Base-by-base conservation (phyloP, 1,140 invertebrate species). In the Drosophila mojavensis region DNA sequence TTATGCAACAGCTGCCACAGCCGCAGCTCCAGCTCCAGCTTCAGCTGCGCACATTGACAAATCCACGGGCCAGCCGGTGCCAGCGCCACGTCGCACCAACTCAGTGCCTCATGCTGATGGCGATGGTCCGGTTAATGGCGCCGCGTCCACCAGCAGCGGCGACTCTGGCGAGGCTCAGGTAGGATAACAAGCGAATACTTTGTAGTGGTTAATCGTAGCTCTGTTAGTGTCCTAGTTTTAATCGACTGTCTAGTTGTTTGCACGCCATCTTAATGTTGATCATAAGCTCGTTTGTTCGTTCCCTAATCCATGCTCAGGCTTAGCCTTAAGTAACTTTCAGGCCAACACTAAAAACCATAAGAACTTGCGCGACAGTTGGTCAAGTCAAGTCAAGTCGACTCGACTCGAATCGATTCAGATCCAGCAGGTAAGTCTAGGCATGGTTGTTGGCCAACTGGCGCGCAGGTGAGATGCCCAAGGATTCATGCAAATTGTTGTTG, bases 51-150 rank as follows among this genome's bases (percentile, higher is more conserved):
- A 92, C 59, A 80, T 88, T 75, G 91, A 91, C 66, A 91, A 81
- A 30, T 47, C 68, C 24, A 86, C 88, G 13, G 91, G 90, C 6
- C 93, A 93, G 6, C 86, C 90, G 1, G 92, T 93, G 61, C 93
- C 93, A 24, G 93, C 93, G 17, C 93, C 93, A 10, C 79, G 93
- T 33, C 91, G 91, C 48, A 81, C 81, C 54, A 92, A 92, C 69
- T 92, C 91, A 9, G 75, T 92, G 60, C 91, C 91, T 3, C 24
- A 81, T 69, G 88, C 78, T 36, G 85, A 92, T 45, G 78, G 69
- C 26, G 75, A 78, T 11, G 54, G 41, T 10, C 53, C 79, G 17
- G 43, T 69, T 24, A 79, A 76, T 48, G 83, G 84, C 15, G 83
- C 79, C 33, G 73, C 82, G 13, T 75, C 78, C 45, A 79, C 89